Percentiles rank a stretch among this genome's conserved stretches.
Conservation (phyloP, 2,888 invertebrate species). For the Aromia moschata region DNA sequence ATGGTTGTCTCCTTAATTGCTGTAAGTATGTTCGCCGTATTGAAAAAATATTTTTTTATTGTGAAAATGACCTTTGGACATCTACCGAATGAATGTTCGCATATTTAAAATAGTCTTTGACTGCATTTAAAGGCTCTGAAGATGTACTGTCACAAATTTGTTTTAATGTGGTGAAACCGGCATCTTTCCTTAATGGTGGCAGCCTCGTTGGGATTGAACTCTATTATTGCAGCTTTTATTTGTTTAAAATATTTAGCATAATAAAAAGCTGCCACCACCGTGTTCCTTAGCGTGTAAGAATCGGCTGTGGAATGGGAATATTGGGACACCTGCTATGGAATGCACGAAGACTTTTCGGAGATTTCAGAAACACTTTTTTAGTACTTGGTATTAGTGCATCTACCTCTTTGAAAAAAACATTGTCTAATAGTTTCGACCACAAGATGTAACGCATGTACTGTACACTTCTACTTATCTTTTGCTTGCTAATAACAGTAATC, state of each 20-base stretch:
- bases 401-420: background rate
- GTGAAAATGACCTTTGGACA: too few species aligned
- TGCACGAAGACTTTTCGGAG: background rate
- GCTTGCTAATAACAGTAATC: background rate
- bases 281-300: background rate
- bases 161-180: too few species aligned
- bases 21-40: too few species aligned
- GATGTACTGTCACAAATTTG: too few species aligned
- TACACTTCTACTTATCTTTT: background rate
- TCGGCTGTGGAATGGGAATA: background rate
- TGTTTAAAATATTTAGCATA: background rate
- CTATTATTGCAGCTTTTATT: background rate
- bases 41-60: too few species aligned
- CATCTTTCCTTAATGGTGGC: background rate
- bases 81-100: too few species aligned
- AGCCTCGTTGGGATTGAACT: background rate
- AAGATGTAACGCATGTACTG: background rate
- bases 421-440: background rate
- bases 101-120: too few species aligned
- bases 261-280: background rate
- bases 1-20: too few species aligned
- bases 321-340: background rate
- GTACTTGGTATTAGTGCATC: background rate
- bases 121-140: too few species aligned
- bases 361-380: background rate